phyloP scores from a whole-genome alignment of 2,888 invertebrate species.

The Willowsia nigromaculata region DNA sequence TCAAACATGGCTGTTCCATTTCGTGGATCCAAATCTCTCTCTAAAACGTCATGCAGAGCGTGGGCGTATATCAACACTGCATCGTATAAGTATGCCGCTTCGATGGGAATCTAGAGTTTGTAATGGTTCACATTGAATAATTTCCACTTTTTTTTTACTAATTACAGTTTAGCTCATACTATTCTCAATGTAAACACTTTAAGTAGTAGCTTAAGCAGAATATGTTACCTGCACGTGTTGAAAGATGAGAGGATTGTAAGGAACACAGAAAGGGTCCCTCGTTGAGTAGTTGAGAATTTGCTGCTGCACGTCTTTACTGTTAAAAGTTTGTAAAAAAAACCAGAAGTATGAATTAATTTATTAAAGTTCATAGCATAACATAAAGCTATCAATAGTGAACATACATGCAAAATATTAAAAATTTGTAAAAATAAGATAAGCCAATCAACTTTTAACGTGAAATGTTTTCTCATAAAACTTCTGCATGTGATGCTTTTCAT shows the following conservation, averaged over 20 bases:
- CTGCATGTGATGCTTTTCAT: no score
- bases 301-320: constrained; percentile 85
- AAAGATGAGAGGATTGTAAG: constrained; percentile 88
- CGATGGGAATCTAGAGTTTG: constrained; percentile 86
- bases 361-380: no score
- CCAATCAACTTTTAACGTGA: no score
- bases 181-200: no score
- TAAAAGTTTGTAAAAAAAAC: no score
- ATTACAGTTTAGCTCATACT: background rate
- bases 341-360: no score
- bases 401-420: no score
- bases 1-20: constrained; percentile 89
- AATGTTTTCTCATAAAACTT: no score
- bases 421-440: no score
- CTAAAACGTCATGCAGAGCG: constrained; percentile 88
- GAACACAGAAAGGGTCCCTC: constrained; percentile 88
- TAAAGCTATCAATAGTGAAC: no score
- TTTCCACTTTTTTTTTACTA: background rate
- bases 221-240: constrained; percentile 85
- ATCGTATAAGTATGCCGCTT: constrained; percentile 92
- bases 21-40: constrained; percentile 85
- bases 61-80: constrained; percentile 92
- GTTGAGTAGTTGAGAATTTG: constrained; percentile 87
- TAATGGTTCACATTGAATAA: background rate
- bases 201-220: background rate